phyloP scores from a whole-genome alignment of 2,888 invertebrate genomes.

The Metopia argyrocephala region DNA sequence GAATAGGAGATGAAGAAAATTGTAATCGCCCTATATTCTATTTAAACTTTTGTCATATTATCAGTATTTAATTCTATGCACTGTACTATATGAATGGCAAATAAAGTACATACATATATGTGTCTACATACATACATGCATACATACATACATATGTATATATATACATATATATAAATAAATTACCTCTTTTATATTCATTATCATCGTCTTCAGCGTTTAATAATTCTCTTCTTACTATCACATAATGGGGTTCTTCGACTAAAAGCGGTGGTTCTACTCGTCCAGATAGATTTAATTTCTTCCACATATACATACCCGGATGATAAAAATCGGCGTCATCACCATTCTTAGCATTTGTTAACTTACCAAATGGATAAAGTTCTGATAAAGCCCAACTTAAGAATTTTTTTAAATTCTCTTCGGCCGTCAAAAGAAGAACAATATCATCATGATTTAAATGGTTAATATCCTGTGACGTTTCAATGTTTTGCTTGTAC shows the following conservation, averaged over 20 bases:
- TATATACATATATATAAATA: no score
- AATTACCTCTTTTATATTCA: conserved; percentile 56
- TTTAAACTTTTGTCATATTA: no score
- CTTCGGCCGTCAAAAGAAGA: conserved; percentile 73
- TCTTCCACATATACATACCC: conserved; percentile 74
- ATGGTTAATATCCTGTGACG: neutral
- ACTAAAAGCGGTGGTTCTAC: conserved; percentile 74
- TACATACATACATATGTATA: no score
- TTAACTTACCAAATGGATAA: conserved; percentile 67
- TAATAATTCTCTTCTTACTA: conserved; percentile 72
- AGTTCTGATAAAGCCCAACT: conserved; percentile 74
- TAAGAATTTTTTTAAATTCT: conserved; percentile 74
- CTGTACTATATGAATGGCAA: no score
- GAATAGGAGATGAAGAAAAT: no score
- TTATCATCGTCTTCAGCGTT: conserved; percentile 66
- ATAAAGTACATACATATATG: no score
- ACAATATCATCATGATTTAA: conserved; percentile 68
- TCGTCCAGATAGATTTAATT: conserved; percentile 75
- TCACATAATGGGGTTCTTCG: conserved; percentile 76
- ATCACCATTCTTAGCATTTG: conserved; percentile 60
- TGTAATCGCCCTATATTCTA: no score
- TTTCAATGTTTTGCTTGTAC: neutral
- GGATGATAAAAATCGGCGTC: conserved; percentile 71
- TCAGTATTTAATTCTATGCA: no score
- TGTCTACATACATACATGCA: no score